Base-by-base conservation (phyloP, 2,888 invertebrate genomes). In the Globia sparganii region DNA sequence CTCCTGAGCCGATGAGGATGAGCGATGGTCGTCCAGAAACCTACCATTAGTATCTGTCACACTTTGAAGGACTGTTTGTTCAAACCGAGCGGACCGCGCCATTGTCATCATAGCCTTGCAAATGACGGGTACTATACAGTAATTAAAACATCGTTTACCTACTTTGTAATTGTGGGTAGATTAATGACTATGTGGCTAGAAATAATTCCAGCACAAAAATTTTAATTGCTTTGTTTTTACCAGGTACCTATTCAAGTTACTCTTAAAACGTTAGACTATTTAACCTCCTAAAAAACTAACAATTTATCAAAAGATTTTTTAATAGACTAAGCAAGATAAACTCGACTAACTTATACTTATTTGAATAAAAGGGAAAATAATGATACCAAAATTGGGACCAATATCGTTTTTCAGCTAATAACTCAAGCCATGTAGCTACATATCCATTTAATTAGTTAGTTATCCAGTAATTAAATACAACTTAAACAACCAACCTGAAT, bases 31-130 rank as follows among this genome's bases (percentile, higher is more conserved):
- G 31, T 13, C 80, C 37, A 43, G 43, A 15, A 31, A 0, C 61
- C 34, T 1, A 37, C 58, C 75, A 84, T 84, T 83, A 37, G 49
- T 84, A 53, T 73, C 76, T 73, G 85, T 71, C 81, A 62, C 59
- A 25, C 4, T 43, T 21, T 43, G 69, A 72, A 65, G 15, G 72
- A 75, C 37, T 75, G 75, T 46, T 79, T 68, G 75, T 65, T 31
- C 4, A 13, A 43, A 13, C 18, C 6, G 31, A 13, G 37, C 62
- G 61, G 59, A 34, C 25, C 28, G 43, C 37, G 25, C 61, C 66
- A 31, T 25, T 58, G 25, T 64, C 56, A 5, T 40, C 56, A 49
- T 40, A 62, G 15, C 61, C 49, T 62, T 62, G 61, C 18, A 56
- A 6, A 15, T 21, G 53, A 53, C 11, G 13, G 34, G 31, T 31